These are phyloP conservation scores for Parazoanthus darwini DNA, from an alignment of 92 coral and sea anemone genomes.

Conservation along the genomic window DNA sequence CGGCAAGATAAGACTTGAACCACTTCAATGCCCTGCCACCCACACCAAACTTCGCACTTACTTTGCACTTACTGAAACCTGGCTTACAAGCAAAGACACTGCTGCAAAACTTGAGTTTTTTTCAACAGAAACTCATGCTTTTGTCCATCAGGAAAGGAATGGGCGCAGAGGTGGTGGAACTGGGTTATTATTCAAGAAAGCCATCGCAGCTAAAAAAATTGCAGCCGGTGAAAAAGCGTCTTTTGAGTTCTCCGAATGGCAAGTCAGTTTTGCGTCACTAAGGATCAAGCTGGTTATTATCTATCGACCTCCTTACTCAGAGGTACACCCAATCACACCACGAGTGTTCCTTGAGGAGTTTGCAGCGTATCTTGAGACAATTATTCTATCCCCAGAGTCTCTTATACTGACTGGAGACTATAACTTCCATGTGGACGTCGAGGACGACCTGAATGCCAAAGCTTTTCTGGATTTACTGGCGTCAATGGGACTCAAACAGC, in stretches of 20 bases:
- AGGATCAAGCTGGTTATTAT: too few relatives aligned
- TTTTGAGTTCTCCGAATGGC: slow-evolving; percentile 47
- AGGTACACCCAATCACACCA: too few relatives aligned
- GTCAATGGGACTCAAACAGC: slow-evolving; percentile 45
- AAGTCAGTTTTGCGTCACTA: slow-evolving; percentile 19
- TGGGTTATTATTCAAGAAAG: slow-evolving; percentile 38
- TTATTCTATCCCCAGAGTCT: slow-evolving; percentile 43
- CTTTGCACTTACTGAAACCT: slow-evolving; percentile 58
- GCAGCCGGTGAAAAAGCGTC: slow-evolving; percentile 37
- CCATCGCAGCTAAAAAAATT: slow-evolving; percentile 25
- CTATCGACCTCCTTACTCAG: slow-evolving; percentile 31
- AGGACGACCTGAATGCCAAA: slow-evolving; percentile 29
- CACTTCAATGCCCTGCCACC: too few relatives aligned
- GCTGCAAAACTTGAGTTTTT: slow-evolving; percentile 54
- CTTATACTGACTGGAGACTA: slow-evolving; percentile 33
- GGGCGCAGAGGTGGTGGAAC: slow-evolving; percentile 52
- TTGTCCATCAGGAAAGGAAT: slow-evolving; percentile 45
- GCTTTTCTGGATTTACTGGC: slow-evolving; percentile 40
- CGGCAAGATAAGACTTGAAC: too few relatives aligned
- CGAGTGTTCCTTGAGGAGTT: slow-evolving; percentile 32
- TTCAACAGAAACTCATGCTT: slow-evolving; percentile 43
- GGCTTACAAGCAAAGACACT: slow-evolving; percentile 42
- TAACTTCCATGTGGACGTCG: slow-evolving; percentile 43
- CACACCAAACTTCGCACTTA: too few relatives aligned
- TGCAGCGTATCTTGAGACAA: slow-evolving; percentile 30